These are phyloP conservation scores for Sander vitreus DNA, from an alignment of 2,113 vertebrate genomes.

Conservation along the genomic window DNA sequence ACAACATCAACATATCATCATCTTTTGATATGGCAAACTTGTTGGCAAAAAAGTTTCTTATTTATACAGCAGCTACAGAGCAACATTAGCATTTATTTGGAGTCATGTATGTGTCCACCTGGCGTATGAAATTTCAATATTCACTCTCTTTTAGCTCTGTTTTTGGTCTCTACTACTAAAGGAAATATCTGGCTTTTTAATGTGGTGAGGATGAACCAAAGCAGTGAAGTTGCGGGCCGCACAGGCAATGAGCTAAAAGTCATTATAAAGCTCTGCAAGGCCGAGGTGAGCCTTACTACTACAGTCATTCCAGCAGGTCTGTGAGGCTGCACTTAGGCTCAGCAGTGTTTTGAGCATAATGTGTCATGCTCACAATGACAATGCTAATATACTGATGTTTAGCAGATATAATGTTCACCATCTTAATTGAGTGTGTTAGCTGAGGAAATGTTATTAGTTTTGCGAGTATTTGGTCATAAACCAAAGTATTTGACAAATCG, in stretches of 20 bases:
- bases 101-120: not conserved
- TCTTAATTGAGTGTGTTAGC: not conserved
- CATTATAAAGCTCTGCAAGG: not conserved
- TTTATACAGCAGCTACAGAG: not conserved
- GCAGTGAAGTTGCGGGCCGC: no score
- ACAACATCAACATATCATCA: not conserved
- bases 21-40: not conserved
- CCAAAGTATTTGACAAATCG: not conserved
- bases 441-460: not conserved
- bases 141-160: not conserved
- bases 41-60: not conserved
- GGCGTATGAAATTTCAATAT: not conserved
- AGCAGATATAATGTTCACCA: not conserved
- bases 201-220: not conserved
- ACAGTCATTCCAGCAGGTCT: not conserved
- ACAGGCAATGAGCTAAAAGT: not conserved
- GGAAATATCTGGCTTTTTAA: conserved; percentile 1
- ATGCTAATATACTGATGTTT: not conserved
- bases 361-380: not conserved
- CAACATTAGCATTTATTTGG: not conserved
- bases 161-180: not conserved
- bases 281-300: not conserved
- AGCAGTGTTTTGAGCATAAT: not conserved
- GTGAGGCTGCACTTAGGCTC: not conserved
- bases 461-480: not conserved